Base-by-base conservation (phyloP, 1,140 invertebrate species). In the Zelostemma sp. region DNA sequence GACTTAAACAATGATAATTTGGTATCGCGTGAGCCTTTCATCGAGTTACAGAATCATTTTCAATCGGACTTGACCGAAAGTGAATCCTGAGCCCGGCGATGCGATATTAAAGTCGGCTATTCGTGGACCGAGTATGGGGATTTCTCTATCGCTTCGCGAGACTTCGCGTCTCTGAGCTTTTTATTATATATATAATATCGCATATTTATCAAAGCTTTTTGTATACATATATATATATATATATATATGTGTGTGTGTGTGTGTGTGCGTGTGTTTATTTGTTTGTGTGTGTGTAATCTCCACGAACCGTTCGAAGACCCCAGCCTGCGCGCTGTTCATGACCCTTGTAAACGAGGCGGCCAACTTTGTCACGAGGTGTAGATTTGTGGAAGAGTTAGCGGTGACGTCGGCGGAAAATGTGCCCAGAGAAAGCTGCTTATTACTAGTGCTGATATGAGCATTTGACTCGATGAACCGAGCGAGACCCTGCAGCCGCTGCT, bases 311-410 rank as follows among this genome's bases (percentile, higher is more conserved):
- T 28, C 28, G 18, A 31, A 35, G 47, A 18, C 48, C 14, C n/a
- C 25, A 16, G 21, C 48, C 46, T 46, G 45, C 18, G 33, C 18
- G 19, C 12, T 21, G 51, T 45, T 57, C 43, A 57, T 6, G 43
- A 16, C 25, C 43, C 47, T 48, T 31, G 35, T 18, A 14, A 18
- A 48, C 12, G 16, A 58, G 38, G 38, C 41, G 41, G 48, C 17
- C 40, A 38, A 14, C 63, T 55, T 57, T 70, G 80, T 81, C 80
- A 81, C 80, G 80, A 81, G 45, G 46, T 46, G 19, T 68, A 25
- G 28, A 43, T 63, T 45, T 69, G 60, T 56, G 68, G 61, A 71
- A 70, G 68, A 53, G 58, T 59, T 46, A 55, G 28, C 41, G 47
- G 56, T 28, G 50, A 73, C 16, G 56, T 50, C 43, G 74, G 69